Percentiles rank a stretch among this genome's conserved stretches.
These are phyloP conservation scores for Phengaris arion DNA, from an alignment of 2,888 invertebrate genomes.

Conservation along the genomic window DNA sequence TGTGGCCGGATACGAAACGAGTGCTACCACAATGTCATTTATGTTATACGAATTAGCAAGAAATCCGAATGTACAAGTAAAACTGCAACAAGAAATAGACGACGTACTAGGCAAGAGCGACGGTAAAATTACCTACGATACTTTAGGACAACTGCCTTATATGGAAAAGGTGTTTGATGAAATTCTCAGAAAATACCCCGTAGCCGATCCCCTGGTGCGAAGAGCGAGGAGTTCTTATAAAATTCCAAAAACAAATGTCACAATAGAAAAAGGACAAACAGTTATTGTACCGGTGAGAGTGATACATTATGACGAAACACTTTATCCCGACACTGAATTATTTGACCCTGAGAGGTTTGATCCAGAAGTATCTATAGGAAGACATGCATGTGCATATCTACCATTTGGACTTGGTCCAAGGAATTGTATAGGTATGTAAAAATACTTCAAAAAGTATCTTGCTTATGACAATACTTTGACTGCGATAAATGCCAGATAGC, in stretches of 20 bases:
- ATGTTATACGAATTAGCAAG: conserved; percentile 55
- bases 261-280: conserved; percentile 1
- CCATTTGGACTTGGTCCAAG: conserved; percentile 63
- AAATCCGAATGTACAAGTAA: conserved; percentile 58
- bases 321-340: conserved; percentile 62
- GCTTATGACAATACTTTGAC: too few relatives aligned
- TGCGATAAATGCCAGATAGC: too few relatives aligned
- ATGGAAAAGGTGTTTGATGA: conserved; percentile 57
- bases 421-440: conserved; percentile 59
- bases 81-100: conserved; percentile 51
- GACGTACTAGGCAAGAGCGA: conserved; percentile 41
- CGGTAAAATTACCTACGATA: conserved; percentile 57
- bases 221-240: not conserved
- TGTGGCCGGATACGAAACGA: conserved; percentile 67
- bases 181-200: conserved; percentile 6
- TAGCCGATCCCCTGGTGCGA: not conserved
- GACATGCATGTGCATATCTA: conserved; percentile 56
- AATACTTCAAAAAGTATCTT: too few relatives aligned
- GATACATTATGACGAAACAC: conserved; percentile 54
- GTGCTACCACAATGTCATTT: conserved; percentile 59
- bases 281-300: conserved; percentile 30
- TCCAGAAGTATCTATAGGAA: conserved; percentile 59
- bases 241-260: conserved; percentile 41
- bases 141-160: conserved; percentile 57
- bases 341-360: conserved; percentile 71